Percentiles rank a stretch among this genome's conserved stretches.
These are phyloP conservation scores for Selenia dentaria DNA, from an alignment of 2,888 invertebrate genomes.

Conservation along the genomic window DNA sequence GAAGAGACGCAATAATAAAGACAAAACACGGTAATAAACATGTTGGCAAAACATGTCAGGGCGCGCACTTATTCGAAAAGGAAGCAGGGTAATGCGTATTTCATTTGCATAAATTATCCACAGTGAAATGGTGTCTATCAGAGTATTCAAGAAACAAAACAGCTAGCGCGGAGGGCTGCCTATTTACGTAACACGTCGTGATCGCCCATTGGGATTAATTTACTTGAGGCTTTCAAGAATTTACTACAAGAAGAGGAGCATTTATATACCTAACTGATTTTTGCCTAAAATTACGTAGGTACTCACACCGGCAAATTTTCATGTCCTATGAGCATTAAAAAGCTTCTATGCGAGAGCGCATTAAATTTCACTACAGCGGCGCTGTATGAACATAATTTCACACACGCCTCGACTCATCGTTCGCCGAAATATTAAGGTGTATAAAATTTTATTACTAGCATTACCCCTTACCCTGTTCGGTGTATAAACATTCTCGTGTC, in stretches of 20 bases:
- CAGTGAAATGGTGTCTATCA: slow-evolving; percentile 60
- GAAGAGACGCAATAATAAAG: slow-evolving; percentile 67
- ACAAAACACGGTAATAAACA: slow-evolving; percentile 73
- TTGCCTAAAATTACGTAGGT: no score
- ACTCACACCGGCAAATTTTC: no score
- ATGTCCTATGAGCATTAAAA: slow-evolving; percentile 40
- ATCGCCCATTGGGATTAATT: slow-evolving; percentile 66
- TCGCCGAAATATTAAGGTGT: slow-evolving; percentile 79
- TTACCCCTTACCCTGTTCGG: slow-evolving; percentile 73
- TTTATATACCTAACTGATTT: slow-evolving; percentile 34
- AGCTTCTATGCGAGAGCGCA: slow-evolving; percentile 48
- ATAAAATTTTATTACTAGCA: slow-evolving; percentile 81
- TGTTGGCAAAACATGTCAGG: slow-evolving; percentile 68
- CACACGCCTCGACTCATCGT: slow-evolving; percentile 79
- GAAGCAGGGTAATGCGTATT: slow-evolving; percentile 76
- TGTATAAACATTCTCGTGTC: slow-evolving; percentile 76
- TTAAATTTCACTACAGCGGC: slow-evolving; percentile 63
- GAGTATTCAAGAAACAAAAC: slow-evolving; percentile 33
- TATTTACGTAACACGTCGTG: slow-evolving; percentile 67
- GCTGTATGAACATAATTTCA: slow-evolving; percentile 71
- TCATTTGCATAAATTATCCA: slow-evolving; percentile 81
- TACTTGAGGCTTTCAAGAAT: slow-evolving; percentile 55
- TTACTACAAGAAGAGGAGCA: slow-evolving; percentile 37
- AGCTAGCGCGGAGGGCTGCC: slow-evolving; percentile 50
- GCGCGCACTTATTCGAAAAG: slow-evolving; percentile 59